Evolutionary conservation across 2,113 vertebrate genomes (phyloP).

Genomic region (Hirundichthys speculiger): DNA sequence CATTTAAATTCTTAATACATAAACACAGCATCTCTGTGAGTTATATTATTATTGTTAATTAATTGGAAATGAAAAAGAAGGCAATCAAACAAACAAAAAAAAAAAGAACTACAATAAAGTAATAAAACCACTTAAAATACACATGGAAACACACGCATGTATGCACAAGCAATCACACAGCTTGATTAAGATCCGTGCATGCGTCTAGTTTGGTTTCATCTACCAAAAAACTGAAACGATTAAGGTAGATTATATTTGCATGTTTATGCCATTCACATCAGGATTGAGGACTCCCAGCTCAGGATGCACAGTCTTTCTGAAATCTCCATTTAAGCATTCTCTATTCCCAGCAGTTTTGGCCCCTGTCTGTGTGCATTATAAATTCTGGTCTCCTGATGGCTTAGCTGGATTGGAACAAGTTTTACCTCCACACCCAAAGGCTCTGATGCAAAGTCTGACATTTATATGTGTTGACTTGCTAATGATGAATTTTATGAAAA

Average conservation of each 20-base stretch:
- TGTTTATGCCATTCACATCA: conserved; percentile 74
- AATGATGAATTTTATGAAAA: not conserved
- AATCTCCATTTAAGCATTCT: conserved; percentile 69
- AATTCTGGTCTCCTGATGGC: conserved; percentile 56
- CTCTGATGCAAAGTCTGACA: conserved; percentile 53
- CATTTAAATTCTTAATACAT: no score
- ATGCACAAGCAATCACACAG: not conserved
- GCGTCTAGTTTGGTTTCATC: conserved; percentile 68
- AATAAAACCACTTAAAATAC: not conserved
- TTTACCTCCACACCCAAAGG: conserved; percentile 41
- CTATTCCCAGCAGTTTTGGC: conserved; percentile 63
- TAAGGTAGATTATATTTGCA: conserved; percentile 77
- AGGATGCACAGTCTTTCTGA: conserved; percentile 56
- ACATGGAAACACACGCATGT: no score
- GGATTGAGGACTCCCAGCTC: conserved; percentile 69
- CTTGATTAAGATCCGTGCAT: conserved; percentile 38
- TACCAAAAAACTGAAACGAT: conserved; percentile 68
- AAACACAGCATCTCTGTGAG: no score
- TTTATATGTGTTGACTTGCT: conserved; percentile 39
- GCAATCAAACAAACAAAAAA: not conserved
- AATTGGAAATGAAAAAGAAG: no score
- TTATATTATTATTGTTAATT: no score
- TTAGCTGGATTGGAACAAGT: conserved; percentile 60
- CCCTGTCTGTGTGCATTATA: conserved; percentile 61
- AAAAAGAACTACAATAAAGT: not conserved